A percentile compares a stretch with the other conserved stretches of the same genome.
Evolutionary conservation across 2,113 vertebrate species (phyloP).

Genomic region (Epinephelus fuscoguttatus): DNA sequence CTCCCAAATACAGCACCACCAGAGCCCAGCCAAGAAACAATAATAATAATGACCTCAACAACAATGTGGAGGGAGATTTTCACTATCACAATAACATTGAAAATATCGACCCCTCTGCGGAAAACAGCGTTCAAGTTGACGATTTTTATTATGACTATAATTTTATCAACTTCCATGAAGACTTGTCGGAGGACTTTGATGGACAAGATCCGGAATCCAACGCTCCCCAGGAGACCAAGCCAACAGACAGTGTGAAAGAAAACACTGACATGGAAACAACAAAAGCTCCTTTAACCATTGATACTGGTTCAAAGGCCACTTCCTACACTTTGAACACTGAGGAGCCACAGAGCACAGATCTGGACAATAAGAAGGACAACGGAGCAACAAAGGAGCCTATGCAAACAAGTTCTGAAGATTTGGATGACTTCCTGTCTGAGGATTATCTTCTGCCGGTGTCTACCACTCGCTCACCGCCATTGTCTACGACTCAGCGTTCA

Average conservation of each 20-base stretch:
- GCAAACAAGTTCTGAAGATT: conserved; percentile 24
- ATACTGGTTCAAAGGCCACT: conserved; percentile 16
- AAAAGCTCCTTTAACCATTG: conserved; percentile 30
- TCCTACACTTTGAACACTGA: background rate
- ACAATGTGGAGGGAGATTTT: conserved; percentile 83
- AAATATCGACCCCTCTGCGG: conserved; percentile 61
- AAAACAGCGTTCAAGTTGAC: conserved; percentile 86
- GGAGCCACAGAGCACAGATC: background rate
- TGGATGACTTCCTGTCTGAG: conserved; percentile 56
- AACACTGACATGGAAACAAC: conserved; percentile 23
- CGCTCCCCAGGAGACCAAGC: conserved; percentile 33
- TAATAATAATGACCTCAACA: conserved; percentile 63
- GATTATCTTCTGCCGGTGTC: conserved; percentile 76
- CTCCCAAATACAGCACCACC: conserved; percentile 45
- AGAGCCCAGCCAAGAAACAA: conserved; percentile 62
- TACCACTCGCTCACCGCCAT: conserved; percentile 28
- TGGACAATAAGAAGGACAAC: conserved; percentile 1
- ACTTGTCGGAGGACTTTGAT: conserved; percentile 86
- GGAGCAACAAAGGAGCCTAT: background rate
- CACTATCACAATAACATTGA: conserved; percentile 76
- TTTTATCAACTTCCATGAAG: conserved; percentile 97
- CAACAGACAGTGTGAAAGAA: conserved; percentile 29
- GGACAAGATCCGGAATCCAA: conserved; percentile 26
- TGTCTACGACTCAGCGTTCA: conserved; percentile 45
- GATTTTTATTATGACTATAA: conserved; percentile 99